These are phyloP conservation scores for Calameuta filiformis DNA, from an alignment of 2,888 invertebrate species.

Conservation along the genomic window DNA sequence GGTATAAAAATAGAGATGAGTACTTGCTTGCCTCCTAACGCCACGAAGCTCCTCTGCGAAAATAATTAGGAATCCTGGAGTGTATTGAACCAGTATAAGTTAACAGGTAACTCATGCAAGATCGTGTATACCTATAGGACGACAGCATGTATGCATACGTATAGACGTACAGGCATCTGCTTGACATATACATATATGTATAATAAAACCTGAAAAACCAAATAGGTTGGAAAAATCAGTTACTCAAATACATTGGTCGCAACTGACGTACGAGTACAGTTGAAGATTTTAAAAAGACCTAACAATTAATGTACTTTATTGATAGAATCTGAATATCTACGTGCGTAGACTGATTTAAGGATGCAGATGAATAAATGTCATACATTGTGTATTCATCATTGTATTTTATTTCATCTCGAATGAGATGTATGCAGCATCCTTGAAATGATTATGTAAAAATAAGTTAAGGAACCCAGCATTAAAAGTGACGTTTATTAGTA, in stretches of 20 bases:
- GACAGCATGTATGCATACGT: neutral
- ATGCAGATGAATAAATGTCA: slow-evolving; percentile 4
- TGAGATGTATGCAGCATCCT: neutral
- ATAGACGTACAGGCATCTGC: neutral
- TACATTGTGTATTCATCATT: slow-evolving; percentile 1
- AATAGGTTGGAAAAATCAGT: neutral
- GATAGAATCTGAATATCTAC: neutral
- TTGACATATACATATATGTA: neutral
- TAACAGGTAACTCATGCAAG: neutral
- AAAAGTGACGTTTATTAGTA: neutral
- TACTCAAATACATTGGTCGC: neutral
- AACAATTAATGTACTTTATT: neutral
- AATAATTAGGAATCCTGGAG: neutral
- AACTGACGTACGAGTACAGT: neutral
- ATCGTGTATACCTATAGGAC: neutral
- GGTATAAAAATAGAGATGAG: neutral
- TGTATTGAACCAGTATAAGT: neutral
- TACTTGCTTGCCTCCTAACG: neutral
- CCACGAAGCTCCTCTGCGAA: neutral
- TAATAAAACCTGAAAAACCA: neutral
- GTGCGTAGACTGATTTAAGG: neutral
- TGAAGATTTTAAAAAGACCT: neutral
- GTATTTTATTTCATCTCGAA: neutral
- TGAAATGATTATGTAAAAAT: neutral
- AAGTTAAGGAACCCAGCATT: neutral